Percentiles rank a stretch among this genome's conserved stretches.
These are phyloP conservation scores for Leptodactylus fallax DNA, from an alignment of 2,797 vertebrate species.

Conservation along the genomic window DNA sequence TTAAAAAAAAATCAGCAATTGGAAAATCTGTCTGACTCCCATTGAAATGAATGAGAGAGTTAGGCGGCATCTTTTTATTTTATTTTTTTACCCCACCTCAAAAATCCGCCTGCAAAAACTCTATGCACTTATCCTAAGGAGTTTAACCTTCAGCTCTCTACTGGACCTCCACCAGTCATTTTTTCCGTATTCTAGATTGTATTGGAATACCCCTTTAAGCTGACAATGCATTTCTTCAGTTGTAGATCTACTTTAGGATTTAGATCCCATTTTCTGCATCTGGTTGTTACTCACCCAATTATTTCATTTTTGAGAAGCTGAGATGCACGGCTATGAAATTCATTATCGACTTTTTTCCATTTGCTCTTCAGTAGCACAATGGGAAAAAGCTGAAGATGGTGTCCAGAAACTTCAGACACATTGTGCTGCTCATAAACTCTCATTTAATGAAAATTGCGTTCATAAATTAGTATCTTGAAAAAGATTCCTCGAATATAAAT, in stretches of 20 bases:
- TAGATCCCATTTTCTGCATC: not conserved
- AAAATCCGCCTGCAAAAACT: no score
- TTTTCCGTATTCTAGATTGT: no score
- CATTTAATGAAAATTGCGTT: conserved; percentile 58
- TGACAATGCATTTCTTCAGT: not conserved
- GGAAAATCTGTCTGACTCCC: no score
- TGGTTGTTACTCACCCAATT: not conserved
- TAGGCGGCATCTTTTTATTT: no score
- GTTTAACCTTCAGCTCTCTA: no score
- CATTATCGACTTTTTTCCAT: conserved; percentile 30
- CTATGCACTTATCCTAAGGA: no score
- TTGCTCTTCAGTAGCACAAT: not conserved
- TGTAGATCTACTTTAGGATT: not conserved
- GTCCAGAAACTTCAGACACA: conserved; percentile 27
- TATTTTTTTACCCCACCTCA: no score
- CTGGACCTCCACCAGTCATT: no score
- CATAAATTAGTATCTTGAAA: conserved; percentile 54
- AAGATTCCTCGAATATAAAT: conserved; percentile 41
- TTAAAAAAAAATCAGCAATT: no score
- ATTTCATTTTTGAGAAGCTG: conserved; percentile 4
- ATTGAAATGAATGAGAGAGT: no score
- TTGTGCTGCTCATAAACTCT: conserved; percentile 38
- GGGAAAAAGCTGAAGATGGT: conserved; percentile 1
- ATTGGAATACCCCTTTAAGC: not conserved
- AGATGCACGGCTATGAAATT: conserved; percentile 1